Percentiles rank a stretch among this genome's conserved stretches.
Evolutionary conservation across 2,797 vertebrate genomes (phyloP).

Genomic region (Capromys pilorides): DNA sequence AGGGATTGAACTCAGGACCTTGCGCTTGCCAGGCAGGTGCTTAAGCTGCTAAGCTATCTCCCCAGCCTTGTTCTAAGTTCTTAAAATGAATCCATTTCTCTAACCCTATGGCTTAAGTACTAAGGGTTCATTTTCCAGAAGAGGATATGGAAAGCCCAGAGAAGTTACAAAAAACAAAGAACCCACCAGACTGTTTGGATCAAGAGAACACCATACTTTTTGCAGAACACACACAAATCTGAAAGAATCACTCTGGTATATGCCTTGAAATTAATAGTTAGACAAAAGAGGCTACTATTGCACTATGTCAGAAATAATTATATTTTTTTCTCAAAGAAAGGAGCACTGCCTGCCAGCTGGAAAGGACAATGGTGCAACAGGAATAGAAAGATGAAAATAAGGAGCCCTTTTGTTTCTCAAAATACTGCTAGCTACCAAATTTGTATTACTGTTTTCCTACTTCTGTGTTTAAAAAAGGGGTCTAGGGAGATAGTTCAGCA

Average conservation of each 20-base stretch:
- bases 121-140: not conserved
- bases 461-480: not conserved
- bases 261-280: not conserved
- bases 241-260: not conserved
- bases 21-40: no score
- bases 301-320: not conserved
- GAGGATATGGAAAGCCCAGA: not conserved
- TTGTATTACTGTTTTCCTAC: not conserved
- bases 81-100: not conserved
- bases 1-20: no score
- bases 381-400: not conserved
- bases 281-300: not conserved
- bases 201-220: not conserved
- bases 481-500: no score
- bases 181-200: not conserved
- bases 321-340: not conserved
- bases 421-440: not conserved
- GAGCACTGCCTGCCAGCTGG: not conserved
- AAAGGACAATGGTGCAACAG: not conserved
- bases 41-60: no score
- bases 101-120: not conserved
- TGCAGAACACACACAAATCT: not conserved
- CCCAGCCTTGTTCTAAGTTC: not conserved
- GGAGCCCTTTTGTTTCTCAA: not conserved
- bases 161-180: not conserved